phyloP scores from a whole-genome alignment of 2,888 invertebrate species.

The Alcis repandata region DNA sequence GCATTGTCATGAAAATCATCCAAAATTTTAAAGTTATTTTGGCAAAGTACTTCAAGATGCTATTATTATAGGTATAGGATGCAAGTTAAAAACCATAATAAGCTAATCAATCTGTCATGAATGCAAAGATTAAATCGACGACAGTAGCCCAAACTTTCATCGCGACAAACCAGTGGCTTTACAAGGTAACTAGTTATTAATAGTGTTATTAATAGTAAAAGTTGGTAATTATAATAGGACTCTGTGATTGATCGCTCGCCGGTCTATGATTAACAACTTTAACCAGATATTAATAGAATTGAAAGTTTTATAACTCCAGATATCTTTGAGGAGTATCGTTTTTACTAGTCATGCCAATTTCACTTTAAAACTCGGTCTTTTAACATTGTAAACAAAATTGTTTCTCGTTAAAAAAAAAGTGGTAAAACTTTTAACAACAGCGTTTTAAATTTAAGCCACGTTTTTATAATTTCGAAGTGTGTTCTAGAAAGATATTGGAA shows the following conservation, averaged over 20 bases:
- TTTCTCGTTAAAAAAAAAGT: neutral
- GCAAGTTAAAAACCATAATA: neutral
- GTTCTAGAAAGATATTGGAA: too few relatives aligned
- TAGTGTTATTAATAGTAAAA: conserved; percentile 32
- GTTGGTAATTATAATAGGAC: conserved; percentile 33
- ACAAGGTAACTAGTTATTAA: conserved; percentile 30
- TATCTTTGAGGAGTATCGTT: conserved; percentile 21
- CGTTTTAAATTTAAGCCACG: too few relatives aligned
- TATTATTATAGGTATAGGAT: too few relatives aligned
- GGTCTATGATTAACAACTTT: conserved; percentile 29
- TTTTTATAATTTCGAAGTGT: too few relatives aligned
- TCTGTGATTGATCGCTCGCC: conserved; percentile 35
- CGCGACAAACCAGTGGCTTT: conserved; percentile 32
- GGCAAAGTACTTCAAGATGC: too few relatives aligned
- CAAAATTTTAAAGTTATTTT: too few relatives aligned
- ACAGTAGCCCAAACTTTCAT: conserved; percentile 21
- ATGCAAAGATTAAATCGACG: conserved; percentile 3
- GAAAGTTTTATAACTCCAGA: conserved; percentile 35
- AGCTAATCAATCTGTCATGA: conserved; percentile 4
- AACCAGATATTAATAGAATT: conserved; percentile 25
- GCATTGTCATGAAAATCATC: too few relatives aligned
- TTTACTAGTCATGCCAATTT: conserved; percentile 15
- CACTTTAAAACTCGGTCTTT: conserved; percentile 3
- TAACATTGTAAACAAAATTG: neutral
- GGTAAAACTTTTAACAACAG: too few relatives aligned